These are phyloP conservation scores for Brachymystax lenok DNA, from an alignment of 2,797 vertebrate genomes.

Conservation along the genomic window DNA sequence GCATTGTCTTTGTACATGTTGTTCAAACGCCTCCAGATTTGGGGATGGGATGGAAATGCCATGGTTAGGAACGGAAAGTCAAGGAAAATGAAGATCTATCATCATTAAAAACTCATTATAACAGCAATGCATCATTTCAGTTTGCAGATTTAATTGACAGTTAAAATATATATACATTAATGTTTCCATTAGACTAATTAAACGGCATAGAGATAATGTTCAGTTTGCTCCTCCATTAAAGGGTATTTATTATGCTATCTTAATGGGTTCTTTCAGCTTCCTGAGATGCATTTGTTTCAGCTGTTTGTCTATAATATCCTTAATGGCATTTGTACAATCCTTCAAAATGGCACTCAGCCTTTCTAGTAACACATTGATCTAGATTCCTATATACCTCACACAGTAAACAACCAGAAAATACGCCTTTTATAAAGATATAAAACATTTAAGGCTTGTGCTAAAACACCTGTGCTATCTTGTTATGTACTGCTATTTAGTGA, in stretches of 20 bases:
- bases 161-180: slow-evolving; percentile 72
- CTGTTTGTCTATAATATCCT: slow-evolving; percentile 8
- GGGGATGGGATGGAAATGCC: slow-evolving; percentile 35
- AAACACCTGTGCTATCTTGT: not conserved
- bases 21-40: slow-evolving; percentile 46
- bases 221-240: slow-evolving; percentile 60
- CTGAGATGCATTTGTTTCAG: slow-evolving; percentile 6
- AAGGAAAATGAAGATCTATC: slow-evolving; percentile 64
- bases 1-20: slow-evolving; percentile 46
- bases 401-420: not conserved
- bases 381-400: not conserved
- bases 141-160: slow-evolving; percentile 74
- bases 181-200: slow-evolving; percentile 70
- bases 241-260: slow-evolving; percentile 58
- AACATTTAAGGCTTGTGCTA: not conserved
- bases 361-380: not conserved
- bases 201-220: slow-evolving; percentile 65
- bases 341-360: not conserved
- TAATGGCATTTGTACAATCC: not conserved
- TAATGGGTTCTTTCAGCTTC: not conserved
- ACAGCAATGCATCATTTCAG: slow-evolving; percentile 72
- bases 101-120: slow-evolving; percentile 77
- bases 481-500: not conserved
- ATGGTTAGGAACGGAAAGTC: slow-evolving; percentile 62
- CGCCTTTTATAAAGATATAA: not conserved